These are phyloP conservation scores for Eulemur coronatus DNA, from an alignment of 2,797 vertebrate genomes.

Conservation along the genomic window DNA sequence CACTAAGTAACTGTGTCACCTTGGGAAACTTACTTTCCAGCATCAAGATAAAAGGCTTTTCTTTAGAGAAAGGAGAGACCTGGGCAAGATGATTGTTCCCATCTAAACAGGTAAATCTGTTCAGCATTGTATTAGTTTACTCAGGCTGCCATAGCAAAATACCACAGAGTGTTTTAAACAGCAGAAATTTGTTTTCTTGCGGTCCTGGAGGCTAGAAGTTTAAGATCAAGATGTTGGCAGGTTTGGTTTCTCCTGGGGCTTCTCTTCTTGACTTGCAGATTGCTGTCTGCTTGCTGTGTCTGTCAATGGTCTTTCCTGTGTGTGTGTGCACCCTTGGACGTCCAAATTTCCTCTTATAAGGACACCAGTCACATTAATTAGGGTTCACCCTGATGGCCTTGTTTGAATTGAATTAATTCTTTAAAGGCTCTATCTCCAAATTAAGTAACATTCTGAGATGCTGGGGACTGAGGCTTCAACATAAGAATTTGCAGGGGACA, in stretches of 20 bases:
- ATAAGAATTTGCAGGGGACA: neutral
- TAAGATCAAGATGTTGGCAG: neutral
- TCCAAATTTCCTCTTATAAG: neutral
- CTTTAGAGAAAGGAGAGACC: neutral
- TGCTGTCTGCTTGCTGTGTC: neutral
- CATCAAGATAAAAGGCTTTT: neutral
- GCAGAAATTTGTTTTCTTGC: neutral
- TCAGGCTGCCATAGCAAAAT: neutral
- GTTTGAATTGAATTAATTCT: neutral
- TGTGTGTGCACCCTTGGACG: rapidly evolving
- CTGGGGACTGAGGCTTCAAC: neutral
- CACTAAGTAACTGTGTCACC: neutral
- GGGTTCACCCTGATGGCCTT: neutral
- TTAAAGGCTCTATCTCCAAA: neutral
- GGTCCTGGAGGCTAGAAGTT: neutral
- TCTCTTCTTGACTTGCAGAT: neutral
- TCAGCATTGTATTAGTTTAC: neutral
- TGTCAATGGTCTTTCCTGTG: neutral
- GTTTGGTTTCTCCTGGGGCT: neutral
- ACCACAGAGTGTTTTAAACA: neutral
- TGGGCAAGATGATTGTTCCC: neutral
- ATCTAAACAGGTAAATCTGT: neutral
- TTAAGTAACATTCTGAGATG: neutral
- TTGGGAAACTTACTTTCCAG: neutral
- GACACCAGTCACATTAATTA: neutral